These are phyloP conservation scores for Zonotrichia leucophrys DNA, from an alignment of 2,113 vertebrate genomes.

Conservation along the genomic window DNA sequence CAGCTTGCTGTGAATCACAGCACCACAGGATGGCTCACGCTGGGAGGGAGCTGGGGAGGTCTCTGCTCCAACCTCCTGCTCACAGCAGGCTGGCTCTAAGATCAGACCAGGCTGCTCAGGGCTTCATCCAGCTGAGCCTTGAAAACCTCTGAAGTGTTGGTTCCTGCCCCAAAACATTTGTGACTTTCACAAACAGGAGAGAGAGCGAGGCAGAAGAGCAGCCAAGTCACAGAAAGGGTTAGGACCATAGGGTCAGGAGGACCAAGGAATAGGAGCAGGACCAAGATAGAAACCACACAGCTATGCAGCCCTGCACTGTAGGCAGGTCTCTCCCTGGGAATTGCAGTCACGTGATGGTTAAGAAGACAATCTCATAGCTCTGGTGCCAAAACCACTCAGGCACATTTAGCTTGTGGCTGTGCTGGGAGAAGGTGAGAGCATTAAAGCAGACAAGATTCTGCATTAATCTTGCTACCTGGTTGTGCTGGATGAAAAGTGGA, in stretches of 20 bases:
- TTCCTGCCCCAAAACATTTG: neutral
- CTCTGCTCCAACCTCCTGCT: neutral
- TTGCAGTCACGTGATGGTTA: neutral
- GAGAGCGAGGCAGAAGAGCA: neutral
- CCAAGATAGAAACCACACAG: neutral
- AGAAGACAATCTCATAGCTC: neutral
- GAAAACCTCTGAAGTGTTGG: neutral
- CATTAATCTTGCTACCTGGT: neutral
- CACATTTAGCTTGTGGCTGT: neutral
- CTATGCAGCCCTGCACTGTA: neutral
- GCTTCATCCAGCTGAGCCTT: neutral
- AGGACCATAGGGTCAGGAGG: accelerated
- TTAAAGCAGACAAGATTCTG: neutral
- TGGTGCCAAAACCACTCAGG: neutral
- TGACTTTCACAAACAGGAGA: neutral
- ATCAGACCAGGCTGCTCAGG: neutral
- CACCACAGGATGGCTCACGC: neutral
- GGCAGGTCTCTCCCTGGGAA: neutral
- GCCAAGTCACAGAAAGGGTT: neutral
- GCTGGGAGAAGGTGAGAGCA: neutral
- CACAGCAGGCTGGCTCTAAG: neutral
- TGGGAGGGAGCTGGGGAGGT: neutral
- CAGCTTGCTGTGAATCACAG: neutral
- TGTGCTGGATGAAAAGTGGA: neutral
- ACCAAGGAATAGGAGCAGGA: no score